Conservation (phyloP, 2,797 vertebrate species). For the Gorsachius magnificus region DNA sequence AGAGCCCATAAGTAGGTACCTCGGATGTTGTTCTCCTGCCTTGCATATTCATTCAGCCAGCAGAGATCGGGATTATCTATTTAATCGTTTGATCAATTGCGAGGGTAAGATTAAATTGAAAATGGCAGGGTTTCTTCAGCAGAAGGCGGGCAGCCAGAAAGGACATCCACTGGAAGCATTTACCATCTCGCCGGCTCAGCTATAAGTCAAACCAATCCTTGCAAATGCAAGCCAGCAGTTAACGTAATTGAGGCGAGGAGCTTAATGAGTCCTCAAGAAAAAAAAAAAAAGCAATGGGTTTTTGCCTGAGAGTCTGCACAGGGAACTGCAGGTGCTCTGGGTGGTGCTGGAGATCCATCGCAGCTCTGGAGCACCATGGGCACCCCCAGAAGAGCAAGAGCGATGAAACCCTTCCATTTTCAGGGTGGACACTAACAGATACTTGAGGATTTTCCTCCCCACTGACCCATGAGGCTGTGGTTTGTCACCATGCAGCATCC, state of each 20-base stretch:
- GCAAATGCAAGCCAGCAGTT: not conserved
- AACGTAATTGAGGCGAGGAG: not conserved
- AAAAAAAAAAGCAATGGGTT: not conserved
- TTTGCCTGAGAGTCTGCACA: not conserved
- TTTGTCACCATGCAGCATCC: fast-evolving
- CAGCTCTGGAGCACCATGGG: not conserved
- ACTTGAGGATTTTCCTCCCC: not conserved
- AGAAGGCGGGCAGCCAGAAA: not conserved
- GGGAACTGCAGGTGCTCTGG: not conserved
- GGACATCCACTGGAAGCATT: not conserved
- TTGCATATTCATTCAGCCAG: not conserved
- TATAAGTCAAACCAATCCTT: not conserved
- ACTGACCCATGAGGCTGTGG: fast-evolving
- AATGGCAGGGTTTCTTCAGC: not conserved
- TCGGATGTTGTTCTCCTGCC: not conserved
- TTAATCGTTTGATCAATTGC: not conserved
- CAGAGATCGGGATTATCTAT: not conserved
- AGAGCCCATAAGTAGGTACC: not conserved
- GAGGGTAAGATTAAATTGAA: not conserved
- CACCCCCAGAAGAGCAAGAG: not conserved
- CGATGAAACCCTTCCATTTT: not conserved
- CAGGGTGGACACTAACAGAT: fast-evolving
- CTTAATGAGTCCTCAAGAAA: not conserved
- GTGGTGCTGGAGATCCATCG: not conserved
- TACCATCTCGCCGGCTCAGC: not conserved